phyloP scores from a whole-genome alignment of 2,797 vertebrate genomes.

The Ptychadena robeensis region DNA sequence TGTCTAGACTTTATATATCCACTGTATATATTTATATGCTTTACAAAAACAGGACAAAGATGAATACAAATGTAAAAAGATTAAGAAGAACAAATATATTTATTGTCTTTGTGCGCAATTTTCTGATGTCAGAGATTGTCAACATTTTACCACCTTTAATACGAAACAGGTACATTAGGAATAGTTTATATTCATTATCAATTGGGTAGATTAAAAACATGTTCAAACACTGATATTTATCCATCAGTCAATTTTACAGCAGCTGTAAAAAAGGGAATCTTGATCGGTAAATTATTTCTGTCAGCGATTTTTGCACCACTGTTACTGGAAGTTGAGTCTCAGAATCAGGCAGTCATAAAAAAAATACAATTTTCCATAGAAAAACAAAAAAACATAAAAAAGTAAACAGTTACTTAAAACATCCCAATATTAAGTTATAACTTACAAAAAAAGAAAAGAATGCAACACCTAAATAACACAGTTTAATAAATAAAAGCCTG shows the following conservation, averaged over 20 bases:
- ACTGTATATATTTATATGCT: neutral
- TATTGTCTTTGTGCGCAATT: constrained; percentile 43
- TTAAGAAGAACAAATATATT: constrained; percentile 16
- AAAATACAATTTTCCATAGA: neutral
- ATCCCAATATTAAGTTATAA: constrained; percentile 57
- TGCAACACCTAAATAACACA: constrained; percentile 55
- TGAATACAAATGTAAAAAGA: neutral
- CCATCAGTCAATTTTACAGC: constrained; percentile 19
- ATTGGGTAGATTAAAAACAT: neutral
- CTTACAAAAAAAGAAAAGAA: constrained; percentile 54
- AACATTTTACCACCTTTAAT: neutral
- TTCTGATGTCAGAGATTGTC: constrained; percentile 26
- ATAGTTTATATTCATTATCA: neutral
- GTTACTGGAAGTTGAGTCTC: constrained; percentile 2
- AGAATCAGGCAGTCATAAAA: constrained; percentile 15
- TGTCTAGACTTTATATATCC: too few species aligned
- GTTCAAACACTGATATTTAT: constrained; percentile 21
- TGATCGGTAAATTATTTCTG: neutral
- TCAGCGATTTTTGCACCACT: neutral
- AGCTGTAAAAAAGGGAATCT: neutral
- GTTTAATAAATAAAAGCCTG: constrained; percentile 59
- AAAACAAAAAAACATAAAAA: constrained; percentile 25
- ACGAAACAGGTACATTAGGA: neutral
- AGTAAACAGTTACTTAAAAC: constrained; percentile 42
- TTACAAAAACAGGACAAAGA: neutral